phyloP scores from a whole-genome alignment of 2,113 vertebrate species.

The Pongo abelii region DNA sequence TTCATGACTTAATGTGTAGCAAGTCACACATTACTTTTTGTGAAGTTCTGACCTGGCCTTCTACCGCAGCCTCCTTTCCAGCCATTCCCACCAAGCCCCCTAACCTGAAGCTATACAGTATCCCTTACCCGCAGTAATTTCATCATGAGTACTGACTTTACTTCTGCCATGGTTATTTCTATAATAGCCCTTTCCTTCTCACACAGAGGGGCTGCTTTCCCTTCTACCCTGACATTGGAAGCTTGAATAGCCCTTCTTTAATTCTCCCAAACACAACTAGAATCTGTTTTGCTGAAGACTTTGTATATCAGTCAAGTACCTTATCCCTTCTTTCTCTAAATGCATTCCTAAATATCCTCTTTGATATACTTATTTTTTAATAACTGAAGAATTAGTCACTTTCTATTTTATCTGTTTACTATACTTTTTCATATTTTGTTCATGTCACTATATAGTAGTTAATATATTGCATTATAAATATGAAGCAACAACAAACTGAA shows the following conservation, averaged over 20 bases:
- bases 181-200: neutral
- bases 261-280: neutral
- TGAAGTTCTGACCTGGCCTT: neutral
- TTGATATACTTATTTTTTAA: neutral
- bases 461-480: neutral
- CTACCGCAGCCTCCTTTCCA: neutral
- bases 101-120: neutral
- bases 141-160: neutral
- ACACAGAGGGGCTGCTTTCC: neutral
- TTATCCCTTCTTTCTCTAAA: neutral
- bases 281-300: neutral
- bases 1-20: neutral
- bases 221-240: neutral
- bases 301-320: neutral
- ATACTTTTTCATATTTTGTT: neutral
- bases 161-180: neutral
- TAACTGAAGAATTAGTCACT: neutral
- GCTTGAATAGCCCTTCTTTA: neutral
- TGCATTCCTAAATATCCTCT: neutral
- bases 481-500: neutral
- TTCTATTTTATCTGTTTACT: neutral
- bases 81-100: neutral
- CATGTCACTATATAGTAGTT: neutral
- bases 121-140: neutral
- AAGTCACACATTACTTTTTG: no score